A percentile compares a stretch with the other conserved stretches of the same genome.
Conservation (phyloP, 2,113 vertebrate species). For the Nerophis lumbriciformis region DNA sequence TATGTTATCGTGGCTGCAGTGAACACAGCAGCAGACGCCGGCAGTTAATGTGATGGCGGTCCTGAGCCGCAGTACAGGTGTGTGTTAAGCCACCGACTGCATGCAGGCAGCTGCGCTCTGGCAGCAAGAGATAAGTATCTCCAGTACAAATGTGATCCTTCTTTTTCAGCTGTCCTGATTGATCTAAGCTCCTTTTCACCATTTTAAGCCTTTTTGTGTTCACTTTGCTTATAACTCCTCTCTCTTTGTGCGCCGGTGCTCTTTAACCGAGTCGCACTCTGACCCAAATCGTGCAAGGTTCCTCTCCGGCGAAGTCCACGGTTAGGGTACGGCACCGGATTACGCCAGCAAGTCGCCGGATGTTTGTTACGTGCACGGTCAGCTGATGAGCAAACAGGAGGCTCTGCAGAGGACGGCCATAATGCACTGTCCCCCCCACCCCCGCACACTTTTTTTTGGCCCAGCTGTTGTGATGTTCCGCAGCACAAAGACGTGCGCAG, state of each 20-base stretch:
- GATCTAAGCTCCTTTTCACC: slow-evolving; percentile 70
- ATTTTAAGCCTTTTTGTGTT: slow-evolving; percentile 71
- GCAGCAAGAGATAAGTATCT: slow-evolving; percentile 68
- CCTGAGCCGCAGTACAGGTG: slow-evolving; percentile 62
- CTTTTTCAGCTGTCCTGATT: slow-evolving; percentile 69
- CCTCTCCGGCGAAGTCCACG: slow-evolving; percentile 13
- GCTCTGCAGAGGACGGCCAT: slow-evolving; percentile 26
- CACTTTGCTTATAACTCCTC: slow-evolving; percentile 59
- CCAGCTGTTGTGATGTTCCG: slow-evolving; percentile 61
- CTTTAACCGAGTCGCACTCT: slow-evolving; percentile 47
- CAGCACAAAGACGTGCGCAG: slow-evolving; percentile 48
- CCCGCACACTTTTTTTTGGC: slow-evolving; percentile 35
- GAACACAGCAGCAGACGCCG: too few relatives aligned
- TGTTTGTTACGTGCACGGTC: slow-evolving; percentile 26
- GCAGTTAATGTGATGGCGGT: slow-evolving; percentile 52
- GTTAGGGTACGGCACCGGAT: slow-evolving; percentile 19
- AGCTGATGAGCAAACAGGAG: slow-evolving; percentile 21
- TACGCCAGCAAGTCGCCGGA: slow-evolving; percentile 23
- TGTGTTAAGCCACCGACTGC: slow-evolving; percentile 66
- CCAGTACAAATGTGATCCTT: slow-evolving; percentile 63
- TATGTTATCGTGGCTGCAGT: too few relatives aligned
- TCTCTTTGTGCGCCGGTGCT: slow-evolving; percentile 50
- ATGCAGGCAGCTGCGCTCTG: slow-evolving; percentile 58
- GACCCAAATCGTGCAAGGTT: slow-evolving; percentile 55
- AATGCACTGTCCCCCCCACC: slow-evolving; percentile 30